Base-by-base conservation (phyloP, 2,113 vertebrate genomes). In the Falcunculus frontatus region DNA sequence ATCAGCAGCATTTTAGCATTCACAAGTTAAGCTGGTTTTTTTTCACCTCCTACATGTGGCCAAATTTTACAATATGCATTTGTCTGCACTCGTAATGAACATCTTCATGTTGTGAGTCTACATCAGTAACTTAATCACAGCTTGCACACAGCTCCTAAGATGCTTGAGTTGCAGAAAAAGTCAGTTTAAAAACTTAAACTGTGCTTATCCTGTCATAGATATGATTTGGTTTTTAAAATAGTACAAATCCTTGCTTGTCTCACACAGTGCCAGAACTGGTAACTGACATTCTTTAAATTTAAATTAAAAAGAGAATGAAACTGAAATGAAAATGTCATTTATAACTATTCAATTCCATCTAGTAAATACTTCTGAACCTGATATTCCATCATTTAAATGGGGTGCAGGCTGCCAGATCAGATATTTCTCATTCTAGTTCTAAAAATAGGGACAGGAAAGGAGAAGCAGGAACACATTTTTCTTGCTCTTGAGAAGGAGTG, bases 401-500 rank as follows among this genome's bases (percentile, higher is more conserved):
- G 68, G 8, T 10, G 1, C 49, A 63, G 50, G 37, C 84, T 92
- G 33, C 32, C 55, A 78, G 59, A 70, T 68, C 22, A 68, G 52
- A 20, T 67, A 52, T 84, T 79, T 87, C 26, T 75, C 63, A 79
- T 69, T 84, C 53, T 52, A 29, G 3, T 74, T 90, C 72, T 90
- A 88, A 95, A 97, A 89, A 92, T 27, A 95, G 64, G 42, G 89
- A 26, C 33, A 37, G 49, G 57, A 86, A 92, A 87, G 49, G 42
- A 94, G 41, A 69, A 69, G 76, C 49, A 72, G 59, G 53, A 88
- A 89, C 37, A 89, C 35, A 62, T 84, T 86, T 90, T 92, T 37
- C 80, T 69, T 90, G 68, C 57, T 86, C 50, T 90, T 92, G 57
- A 91, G 68, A 39, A 80, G 42, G 73, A 90, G n/a, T 15, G 42